These are phyloP conservation scores for Ips typographus DNA, from an alignment of 1,140 invertebrate species.

Conservation along the genomic window DNA sequence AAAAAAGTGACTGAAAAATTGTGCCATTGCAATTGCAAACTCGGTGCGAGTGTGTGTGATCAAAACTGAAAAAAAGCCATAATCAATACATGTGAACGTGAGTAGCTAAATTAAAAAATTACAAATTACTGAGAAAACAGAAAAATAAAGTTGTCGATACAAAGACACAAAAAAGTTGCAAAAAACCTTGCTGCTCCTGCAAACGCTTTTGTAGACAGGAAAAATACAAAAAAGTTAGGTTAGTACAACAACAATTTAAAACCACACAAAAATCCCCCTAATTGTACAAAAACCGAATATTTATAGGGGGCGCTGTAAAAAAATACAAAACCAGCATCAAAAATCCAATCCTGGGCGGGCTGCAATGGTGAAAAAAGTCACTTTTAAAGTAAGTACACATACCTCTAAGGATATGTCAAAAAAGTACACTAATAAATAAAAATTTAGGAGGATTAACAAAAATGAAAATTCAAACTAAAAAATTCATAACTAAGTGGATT, in stretches of 20 bases:
- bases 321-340: slow-evolving; percentile 50
- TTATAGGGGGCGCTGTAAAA: slow-evolving; percentile 43
- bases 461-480: slow-evolving; percentile 10
- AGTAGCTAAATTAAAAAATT: slow-evolving; percentile 57
- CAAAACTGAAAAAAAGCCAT: slow-evolving; percentile 47
- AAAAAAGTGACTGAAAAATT: slow-evolving; percentile 54
- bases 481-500: slow-evolving; percentile 14
- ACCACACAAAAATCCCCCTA: no score
- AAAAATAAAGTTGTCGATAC: not conserved
- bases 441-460: not conserved
- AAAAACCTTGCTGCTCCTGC: slow-evolving; percentile 51
- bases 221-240: slow-evolving; percentile 22
- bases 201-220: slow-evolving; percentile 55
- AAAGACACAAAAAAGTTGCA: not conserved
- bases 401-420: slow-evolving; percentile 51
- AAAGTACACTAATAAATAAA: slow-evolving; percentile 11
- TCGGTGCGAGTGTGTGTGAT: slow-evolving; percentile 60
- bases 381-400: slow-evolving; percentile 40
- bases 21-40: slow-evolving; percentile 61
- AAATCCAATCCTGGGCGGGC: slow-evolving; percentile 50
- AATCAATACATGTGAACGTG: slow-evolving; percentile 70
- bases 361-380: slow-evolving; percentile 52
- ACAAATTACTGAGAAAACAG: slow-evolving; percentile 33
- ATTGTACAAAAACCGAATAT: no score
- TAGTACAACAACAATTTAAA: slow-evolving; percentile 11